Evolutionary conservation across 2,797 vertebrate species (phyloP).

Genomic region (Clamator glandarius): DNA sequence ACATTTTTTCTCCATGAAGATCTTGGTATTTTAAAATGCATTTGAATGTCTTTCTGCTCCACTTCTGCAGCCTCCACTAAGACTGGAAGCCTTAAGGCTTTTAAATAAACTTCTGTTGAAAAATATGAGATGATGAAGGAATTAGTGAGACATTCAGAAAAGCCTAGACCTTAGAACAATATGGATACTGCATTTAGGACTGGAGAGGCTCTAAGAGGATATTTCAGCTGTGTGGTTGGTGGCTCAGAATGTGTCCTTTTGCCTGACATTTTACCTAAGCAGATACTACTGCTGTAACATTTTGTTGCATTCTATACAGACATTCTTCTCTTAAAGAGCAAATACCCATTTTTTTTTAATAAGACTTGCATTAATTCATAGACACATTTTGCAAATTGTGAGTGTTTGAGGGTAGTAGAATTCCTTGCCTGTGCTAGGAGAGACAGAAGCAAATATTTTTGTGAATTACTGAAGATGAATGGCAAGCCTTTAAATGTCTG

Average conservation of each 20-base stretch:
- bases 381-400: slow-evolving; percentile 23
- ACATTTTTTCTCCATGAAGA: background rate
- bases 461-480: slow-evolving; percentile 51
- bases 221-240: background rate
- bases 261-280: background rate
- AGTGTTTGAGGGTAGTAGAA: background rate
- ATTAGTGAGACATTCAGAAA: background rate
- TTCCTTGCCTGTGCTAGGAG: slow-evolving; percentile 30
- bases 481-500: slow-evolving; percentile 29
- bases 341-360: background rate
- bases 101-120: background rate
- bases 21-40: background rate
- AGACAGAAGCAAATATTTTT: slow-evolving; percentile 21
- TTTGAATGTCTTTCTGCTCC: background rate
- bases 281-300: background rate
- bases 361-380: slow-evolving; percentile 60
- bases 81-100: background rate
- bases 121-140: background rate
- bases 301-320: background rate
- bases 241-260: background rate
- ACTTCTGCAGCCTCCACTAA: background rate
- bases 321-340: background rate
- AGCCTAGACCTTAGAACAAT: background rate
- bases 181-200: background rate
- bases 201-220: background rate